Evolutionary conservation across 2,113 vertebrate species (phyloP).

Genomic region (Amphiprion percula): DNA sequence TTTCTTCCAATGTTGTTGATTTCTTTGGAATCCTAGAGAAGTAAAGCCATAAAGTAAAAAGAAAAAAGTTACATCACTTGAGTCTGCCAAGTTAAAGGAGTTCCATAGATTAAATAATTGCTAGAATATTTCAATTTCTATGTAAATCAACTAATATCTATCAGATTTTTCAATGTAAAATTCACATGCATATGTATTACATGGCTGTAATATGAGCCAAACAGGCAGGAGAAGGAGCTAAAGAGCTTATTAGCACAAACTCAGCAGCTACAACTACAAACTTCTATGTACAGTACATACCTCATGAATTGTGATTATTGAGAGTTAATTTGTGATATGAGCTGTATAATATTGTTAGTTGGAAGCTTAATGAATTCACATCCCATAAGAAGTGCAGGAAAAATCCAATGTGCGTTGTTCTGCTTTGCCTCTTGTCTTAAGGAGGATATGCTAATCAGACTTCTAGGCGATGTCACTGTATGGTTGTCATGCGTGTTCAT

Average conservation of each 20-base stretch:
- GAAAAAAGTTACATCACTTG: background rate
- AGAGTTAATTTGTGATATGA: background rate
- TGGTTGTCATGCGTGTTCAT: slow-evolving; percentile 39
- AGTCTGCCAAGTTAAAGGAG: background rate
- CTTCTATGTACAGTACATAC: background rate
- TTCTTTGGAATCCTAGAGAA: background rate
- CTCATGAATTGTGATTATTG: background rate
- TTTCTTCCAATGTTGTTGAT: background rate
- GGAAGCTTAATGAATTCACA: slow-evolving; percentile 12
- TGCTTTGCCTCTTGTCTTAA: slow-evolving; percentile 9
- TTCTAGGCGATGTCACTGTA: background rate
- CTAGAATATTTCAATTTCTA: background rate
- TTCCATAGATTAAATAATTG: background rate
- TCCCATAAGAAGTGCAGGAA: background rate
- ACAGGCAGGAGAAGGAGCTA: background rate
- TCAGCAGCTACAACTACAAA: background rate
- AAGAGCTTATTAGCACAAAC: slow-evolving; percentile 3
- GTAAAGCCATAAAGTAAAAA: background rate
- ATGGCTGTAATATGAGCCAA: background rate
- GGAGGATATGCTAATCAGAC: slow-evolving; percentile 12
- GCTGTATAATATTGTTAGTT: background rate
- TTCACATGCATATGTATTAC: background rate
- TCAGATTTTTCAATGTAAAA: background rate
- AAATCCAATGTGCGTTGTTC: slow-evolving; percentile 9
- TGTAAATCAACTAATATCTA: background rate